Base-by-base conservation (phyloP, 1,140 invertebrate genomes). In the Phortica variegata region DNA sequence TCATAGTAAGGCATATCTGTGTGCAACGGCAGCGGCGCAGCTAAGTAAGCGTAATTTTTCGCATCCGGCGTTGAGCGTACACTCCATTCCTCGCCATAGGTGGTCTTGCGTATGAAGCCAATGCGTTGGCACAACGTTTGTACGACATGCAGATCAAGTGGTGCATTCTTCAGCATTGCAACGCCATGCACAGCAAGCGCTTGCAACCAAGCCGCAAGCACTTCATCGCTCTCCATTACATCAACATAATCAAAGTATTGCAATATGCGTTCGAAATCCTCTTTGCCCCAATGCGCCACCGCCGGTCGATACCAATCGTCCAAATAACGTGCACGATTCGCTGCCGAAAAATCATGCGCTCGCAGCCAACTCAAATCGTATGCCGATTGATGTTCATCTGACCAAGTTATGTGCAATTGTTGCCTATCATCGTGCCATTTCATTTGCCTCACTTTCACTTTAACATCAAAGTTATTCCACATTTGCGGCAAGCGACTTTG, bases 1-100 rank as follows among this genome's bases (percentile, higher is more conserved):
- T 85, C 82, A 51, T 87, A 88, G 52, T 87, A 88, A 1, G 86
- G 86, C 51, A 88, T 76, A 63, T 87, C 85, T 6, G 82, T 83
- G 59, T 87, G 85, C 34, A 87, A 74, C 49, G 85, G 84, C 20
- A 88, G 75, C 26, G 82, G 79, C n/a, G 77, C 79, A 0, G 81
- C 80, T 29, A 85, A 72, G 49, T 88, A 88, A 3, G 86, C 85
- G 13, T 87, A 82, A 56, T 88, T 88, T 39, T 79, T 86, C 3
- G 86, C 84, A 32, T 81, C 82, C 0, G 77, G 69, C 38, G 85
- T 83, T 9, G 81, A 79, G 51, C 80, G 78, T 0, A 87, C 85
- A 9, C 79, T 77, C 58, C 85, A 88, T 54, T 85, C 83, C 31
- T 85, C 79, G 0, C 71, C 72, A 18, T 63, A 68, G 58, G 87